Conservation (phyloP, 2,888 invertebrate species). For the Peribatodes rhomboidaria region DNA sequence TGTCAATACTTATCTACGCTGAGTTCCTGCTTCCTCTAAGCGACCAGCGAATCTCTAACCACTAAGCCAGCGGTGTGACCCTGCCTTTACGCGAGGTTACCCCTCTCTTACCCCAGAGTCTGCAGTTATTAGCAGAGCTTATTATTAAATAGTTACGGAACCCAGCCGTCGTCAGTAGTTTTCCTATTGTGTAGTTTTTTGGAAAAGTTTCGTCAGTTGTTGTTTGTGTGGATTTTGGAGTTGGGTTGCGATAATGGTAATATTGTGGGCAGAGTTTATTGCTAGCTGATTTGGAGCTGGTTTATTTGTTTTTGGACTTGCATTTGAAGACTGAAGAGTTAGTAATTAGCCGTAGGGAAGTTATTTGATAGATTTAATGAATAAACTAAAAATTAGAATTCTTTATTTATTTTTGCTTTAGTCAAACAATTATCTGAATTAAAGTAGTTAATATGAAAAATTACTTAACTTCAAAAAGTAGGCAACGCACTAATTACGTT, state of each 20-base stretch:
- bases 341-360: background rate
- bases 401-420: too few species aligned
- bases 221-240: conserved; percentile 32
- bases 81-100: conserved; percentile 25
- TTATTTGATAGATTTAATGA: background rate
- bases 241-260: conserved; percentile 17
- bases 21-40: too few species aligned
- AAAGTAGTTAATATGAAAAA: too few species aligned
- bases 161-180: conserved; percentile 32
- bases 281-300: conserved; percentile 1
- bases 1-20: too few species aligned
- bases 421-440: too few species aligned
- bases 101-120: conserved; percentile 39
- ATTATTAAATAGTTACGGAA: conserved; percentile 48
- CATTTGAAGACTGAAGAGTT: background rate
- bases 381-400: too few species aligned
- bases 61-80: background rate
- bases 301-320: conserved; percentile 1
- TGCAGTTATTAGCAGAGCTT: conserved; percentile 47
- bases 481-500: too few species aligned
- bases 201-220: conserved; percentile 35
- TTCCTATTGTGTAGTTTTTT: conserved; percentile 42
- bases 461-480: too few species aligned
- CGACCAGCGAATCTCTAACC: background rate
- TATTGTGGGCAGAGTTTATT: conserved; percentile 17